Conservation (phyloP, 2,888 invertebrate species). For the Abrostola triplasia region DNA sequence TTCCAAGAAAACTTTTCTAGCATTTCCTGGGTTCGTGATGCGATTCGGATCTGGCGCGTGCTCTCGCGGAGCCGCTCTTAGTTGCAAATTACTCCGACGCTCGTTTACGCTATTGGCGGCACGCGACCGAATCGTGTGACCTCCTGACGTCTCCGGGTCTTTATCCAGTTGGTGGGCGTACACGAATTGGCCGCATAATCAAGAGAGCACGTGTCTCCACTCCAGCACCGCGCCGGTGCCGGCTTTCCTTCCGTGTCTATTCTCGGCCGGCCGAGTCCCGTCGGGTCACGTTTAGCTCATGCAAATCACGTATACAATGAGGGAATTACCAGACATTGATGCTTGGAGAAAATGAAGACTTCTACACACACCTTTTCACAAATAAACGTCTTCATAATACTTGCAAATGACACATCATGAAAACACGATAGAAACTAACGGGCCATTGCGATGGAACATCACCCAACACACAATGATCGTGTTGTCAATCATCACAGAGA, state of each 20-base stretch:
- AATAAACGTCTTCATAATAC: slow-evolving; percentile 57
- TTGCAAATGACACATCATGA: slow-evolving; percentile 58
- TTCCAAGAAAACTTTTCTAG: slow-evolving; percentile 65
- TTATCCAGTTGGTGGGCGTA: slow-evolving; percentile 52
- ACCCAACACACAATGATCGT: slow-evolving; percentile 26
- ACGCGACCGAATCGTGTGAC: slow-evolving; percentile 72
- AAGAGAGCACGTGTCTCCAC: slow-evolving; percentile 78
- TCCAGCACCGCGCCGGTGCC: slow-evolving; percentile 70
- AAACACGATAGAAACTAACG: slow-evolving; percentile 54
- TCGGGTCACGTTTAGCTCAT: slow-evolving; percentile 80
- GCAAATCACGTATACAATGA: slow-evolving; percentile 81
- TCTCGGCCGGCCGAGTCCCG: slow-evolving; percentile 74
- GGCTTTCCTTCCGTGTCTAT: slow-evolving; percentile 87
- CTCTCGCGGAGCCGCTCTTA: slow-evolving; percentile 63
- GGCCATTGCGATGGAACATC: slow-evolving; percentile 28
- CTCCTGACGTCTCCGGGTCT: slow-evolving; percentile 56
- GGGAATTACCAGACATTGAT: slow-evolving; percentile 75
- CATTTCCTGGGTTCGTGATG: slow-evolving; percentile 78
- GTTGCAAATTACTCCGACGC: slow-evolving; percentile 74
- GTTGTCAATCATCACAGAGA: slow-evolving; percentile 48
- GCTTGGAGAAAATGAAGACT: slow-evolving; percentile 65
- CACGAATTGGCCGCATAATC: slow-evolving; percentile 64
- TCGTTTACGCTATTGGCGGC: slow-evolving; percentile 68
- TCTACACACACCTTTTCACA: slow-evolving; percentile 57
- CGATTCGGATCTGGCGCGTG: slow-evolving; percentile 77